phyloP scores from a whole-genome alignment of 1,140 invertebrate genomes.

The Mesaphorura yosii region DNA sequence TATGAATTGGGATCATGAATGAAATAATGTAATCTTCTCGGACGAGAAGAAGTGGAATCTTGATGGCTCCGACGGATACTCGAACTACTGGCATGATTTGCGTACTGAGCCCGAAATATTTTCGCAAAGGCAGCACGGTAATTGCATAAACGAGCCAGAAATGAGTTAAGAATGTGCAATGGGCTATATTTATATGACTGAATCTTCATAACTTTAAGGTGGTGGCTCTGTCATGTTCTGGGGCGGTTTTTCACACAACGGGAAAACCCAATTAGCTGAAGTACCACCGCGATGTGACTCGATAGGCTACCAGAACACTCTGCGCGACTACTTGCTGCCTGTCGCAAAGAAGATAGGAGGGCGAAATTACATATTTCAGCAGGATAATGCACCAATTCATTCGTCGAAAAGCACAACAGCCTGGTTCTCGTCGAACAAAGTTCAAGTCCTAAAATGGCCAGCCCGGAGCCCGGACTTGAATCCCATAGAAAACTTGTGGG shows the following conservation, averaged over 20 bases:
- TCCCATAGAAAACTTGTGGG: no score
- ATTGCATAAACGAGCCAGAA: neutral
- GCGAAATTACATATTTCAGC: no score
- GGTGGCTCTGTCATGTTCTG: neutral
- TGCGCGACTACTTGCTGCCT: no score
- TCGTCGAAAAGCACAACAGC: no score
- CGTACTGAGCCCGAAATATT: neutral
- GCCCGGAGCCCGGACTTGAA: no score
- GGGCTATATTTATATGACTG: neutral
- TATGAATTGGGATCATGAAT: constrained; percentile 7
- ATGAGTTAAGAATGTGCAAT: neutral
- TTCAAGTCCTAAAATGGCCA: no score
- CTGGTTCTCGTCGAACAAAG: no score
- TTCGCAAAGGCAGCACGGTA: neutral
- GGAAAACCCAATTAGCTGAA: neutral
- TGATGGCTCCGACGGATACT: constrained; percentile 10
- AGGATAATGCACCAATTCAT: no score
- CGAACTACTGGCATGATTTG: constrained; percentile 10
- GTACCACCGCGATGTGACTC: neutral
- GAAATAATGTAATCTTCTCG: constrained; percentile 9
- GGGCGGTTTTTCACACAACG: neutral
- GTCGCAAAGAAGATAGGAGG: no score
- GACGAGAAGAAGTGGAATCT: no score
- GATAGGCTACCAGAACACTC: neutral
- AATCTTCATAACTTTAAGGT: neutral